phyloP scores from a whole-genome alignment of 30 jellyfish, hydroid and myxozoan genomes.

The Aurelia coerulea region DNA sequence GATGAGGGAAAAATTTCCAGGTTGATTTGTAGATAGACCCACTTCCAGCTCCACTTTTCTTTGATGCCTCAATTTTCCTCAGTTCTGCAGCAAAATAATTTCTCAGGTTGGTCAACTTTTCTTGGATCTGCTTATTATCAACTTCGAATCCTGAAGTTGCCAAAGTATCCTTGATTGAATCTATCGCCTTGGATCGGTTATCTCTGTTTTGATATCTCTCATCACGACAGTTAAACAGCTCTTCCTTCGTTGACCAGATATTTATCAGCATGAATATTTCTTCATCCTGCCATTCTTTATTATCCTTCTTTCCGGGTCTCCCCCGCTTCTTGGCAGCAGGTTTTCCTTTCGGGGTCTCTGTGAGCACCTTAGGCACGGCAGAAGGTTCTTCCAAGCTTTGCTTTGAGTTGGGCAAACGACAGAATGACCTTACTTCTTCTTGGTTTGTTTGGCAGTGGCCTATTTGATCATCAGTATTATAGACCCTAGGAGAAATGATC shows the following conservation, averaged over 20 bases:
- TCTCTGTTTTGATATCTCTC: conserved; percentile 12
- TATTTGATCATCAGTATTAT: no score
- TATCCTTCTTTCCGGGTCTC: not conserved
- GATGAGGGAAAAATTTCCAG: not conserved
- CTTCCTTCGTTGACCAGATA: not conserved
- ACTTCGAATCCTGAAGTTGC: not conserved
- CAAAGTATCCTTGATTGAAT: not conserved
- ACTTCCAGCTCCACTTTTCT: not conserved
- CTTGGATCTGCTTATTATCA: not conserved
- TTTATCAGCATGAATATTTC: not conserved
- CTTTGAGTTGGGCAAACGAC: no score
- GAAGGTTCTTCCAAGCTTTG: not conserved
- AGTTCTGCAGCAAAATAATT: not conserved
- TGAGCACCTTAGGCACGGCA: not conserved
- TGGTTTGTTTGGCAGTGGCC: no score
- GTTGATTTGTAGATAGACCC: not conserved
- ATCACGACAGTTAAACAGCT: conserved; percentile 11
- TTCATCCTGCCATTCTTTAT: not conserved
- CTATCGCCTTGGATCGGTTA: conserved; percentile 3
- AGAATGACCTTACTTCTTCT: no score
- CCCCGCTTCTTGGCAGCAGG: not conserved
- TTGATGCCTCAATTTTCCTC: not conserved
- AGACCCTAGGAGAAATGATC: no score
- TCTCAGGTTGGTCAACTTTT: not conserved
- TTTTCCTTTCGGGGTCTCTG: not conserved